Conservation (phyloP, 1,140 invertebrate genomes). For the Druon quercuslanigerum region DNA sequence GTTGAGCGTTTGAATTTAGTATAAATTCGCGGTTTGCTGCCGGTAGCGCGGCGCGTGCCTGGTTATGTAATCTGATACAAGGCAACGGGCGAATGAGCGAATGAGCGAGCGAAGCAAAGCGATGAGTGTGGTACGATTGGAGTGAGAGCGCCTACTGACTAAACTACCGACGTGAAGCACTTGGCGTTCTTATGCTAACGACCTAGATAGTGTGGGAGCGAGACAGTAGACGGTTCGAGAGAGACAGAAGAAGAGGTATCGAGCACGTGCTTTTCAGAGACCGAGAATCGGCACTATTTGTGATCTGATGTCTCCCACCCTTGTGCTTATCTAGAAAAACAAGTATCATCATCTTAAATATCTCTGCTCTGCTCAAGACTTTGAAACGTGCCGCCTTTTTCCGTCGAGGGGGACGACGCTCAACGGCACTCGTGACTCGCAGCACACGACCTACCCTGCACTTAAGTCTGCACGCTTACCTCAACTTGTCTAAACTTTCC, state of each 20-base stretch:
- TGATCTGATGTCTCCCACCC: neutral
- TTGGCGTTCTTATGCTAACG: constrained; percentile 69
- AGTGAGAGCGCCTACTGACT: constrained; percentile 63
- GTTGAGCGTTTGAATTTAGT: constrained; percentile 28
- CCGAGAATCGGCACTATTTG: constrained; percentile 17
- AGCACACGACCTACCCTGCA: constrained; percentile 20
- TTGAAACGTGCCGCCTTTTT: constrained; percentile 31
- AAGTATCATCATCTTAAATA: neutral
- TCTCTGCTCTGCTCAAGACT: neutral
- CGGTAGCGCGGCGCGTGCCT: constrained; percentile 35
- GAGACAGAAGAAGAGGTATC: constrained; percentile 38
- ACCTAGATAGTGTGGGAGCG: constrained; percentile 41
- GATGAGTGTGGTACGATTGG: constrained; percentile 60
- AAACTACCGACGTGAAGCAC: constrained; percentile 61
- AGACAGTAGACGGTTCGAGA: constrained; percentile 48
- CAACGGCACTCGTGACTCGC: constrained; percentile 6
- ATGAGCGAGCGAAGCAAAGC: constrained; percentile 38
- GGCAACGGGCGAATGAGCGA: constrained; percentile 34
- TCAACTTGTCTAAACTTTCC: neutral
- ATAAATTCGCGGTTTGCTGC: constrained; percentile 15
- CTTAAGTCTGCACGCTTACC: neutral
- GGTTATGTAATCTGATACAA: constrained; percentile 39
- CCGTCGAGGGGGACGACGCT: neutral
- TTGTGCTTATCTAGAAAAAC: neutral
- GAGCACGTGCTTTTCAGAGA: constrained; percentile 41